Conservation (phyloP, 1,140 invertebrate species). For the Acromyrmex echinatior region DNA sequence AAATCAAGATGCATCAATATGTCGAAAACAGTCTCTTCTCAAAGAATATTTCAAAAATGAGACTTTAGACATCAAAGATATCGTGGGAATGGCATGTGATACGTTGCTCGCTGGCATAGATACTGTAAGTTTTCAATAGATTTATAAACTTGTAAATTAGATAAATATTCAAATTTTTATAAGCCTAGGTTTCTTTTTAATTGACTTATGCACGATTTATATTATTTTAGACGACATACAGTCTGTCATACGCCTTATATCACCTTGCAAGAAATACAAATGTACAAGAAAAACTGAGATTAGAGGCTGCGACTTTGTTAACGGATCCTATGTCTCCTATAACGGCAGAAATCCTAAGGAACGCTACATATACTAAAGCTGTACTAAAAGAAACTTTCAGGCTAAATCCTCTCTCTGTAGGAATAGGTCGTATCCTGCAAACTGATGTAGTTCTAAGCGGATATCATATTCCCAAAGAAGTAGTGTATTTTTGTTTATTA, state of each 20-base stretch:
- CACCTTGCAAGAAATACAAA: slow-evolving; percentile 91
- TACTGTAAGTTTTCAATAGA: slow-evolving; percentile 88
- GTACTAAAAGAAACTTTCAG: slow-evolving; percentile 95
- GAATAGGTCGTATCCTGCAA: slow-evolving; percentile 92
- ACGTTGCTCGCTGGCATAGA: slow-evolving; percentile 95
- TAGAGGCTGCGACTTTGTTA: slow-evolving; percentile 89
- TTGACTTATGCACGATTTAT: not conserved
- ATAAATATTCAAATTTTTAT: too few relatives aligned
- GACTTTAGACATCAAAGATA: slow-evolving; percentile 91
- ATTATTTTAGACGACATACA: slow-evolving; percentile 92
- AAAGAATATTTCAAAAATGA: slow-evolving; percentile 90
- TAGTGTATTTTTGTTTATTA: slow-evolving; percentile 83
- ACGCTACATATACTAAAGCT: slow-evolving; percentile 92
- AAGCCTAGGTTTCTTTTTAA: too few relatives aligned
- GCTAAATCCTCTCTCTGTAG: slow-evolving; percentile 94
- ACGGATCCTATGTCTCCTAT: slow-evolving; percentile 86
- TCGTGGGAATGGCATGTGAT: slow-evolving; percentile 94
- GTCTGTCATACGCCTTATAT: slow-evolving; percentile 93
- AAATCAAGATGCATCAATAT: slow-evolving; percentile 81
- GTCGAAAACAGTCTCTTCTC: slow-evolving; percentile 87
- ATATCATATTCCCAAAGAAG: slow-evolving; percentile 94
- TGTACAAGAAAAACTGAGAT: slow-evolving; percentile 91
- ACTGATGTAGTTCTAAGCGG: slow-evolving; percentile 92
- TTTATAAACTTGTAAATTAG: not conserved
- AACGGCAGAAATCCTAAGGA: slow-evolving; percentile 88